Percentiles rank a stretch among this genome's conserved stretches.
Conservation (phyloP, 2,113 vertebrate genomes). For the Monopterus albus region DNA sequence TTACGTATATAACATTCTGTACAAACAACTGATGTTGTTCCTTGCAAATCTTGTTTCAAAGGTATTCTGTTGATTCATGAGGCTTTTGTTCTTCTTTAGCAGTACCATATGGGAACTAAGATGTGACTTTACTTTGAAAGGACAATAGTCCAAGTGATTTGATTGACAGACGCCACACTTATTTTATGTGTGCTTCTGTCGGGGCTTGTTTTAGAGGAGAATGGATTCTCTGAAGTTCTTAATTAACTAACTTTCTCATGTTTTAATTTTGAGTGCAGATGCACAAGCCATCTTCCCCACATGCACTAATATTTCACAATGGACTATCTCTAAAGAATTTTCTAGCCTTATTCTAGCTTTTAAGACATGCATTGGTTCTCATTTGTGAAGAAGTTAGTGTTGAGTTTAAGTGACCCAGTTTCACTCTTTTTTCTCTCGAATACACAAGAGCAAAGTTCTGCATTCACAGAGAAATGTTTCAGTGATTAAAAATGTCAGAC, state of each 20-base stretch:
- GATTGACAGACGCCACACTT: conserved; percentile 67
- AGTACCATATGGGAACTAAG: conserved; percentile 69
- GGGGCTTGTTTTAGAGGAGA: conserved; percentile 42
- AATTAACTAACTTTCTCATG: conserved; percentile 67
- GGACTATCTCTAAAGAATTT: conserved; percentile 29
- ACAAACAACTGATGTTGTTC: conserved; percentile 58
- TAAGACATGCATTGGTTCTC: conserved; percentile 3
- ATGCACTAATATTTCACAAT: too few species aligned
- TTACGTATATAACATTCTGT: conserved; percentile 57
- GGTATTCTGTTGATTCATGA: conserved; percentile 62
- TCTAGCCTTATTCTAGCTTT: background rate
- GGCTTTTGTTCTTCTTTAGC: conserved; percentile 69
- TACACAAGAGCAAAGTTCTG: too few species aligned
- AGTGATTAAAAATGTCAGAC: conserved; percentile 41
- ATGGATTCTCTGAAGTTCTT: conserved; percentile 59
- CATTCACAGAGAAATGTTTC: conserved; percentile 49
- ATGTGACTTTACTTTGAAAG: conserved; percentile 65
- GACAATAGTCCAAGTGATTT: conserved; percentile 62
- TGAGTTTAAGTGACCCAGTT: conserved; percentile 32
- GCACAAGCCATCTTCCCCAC: background rate
- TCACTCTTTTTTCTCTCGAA: conserved; percentile 6
- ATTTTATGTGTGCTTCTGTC: conserved; percentile 52
- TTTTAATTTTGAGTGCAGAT: conserved; percentile 44
- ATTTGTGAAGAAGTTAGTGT: conserved; percentile 31
- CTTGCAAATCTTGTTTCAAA: conserved; percentile 76